Base-by-base conservation (phyloP, 2,797 vertebrate species). In the Thunnus albacares region DNA sequence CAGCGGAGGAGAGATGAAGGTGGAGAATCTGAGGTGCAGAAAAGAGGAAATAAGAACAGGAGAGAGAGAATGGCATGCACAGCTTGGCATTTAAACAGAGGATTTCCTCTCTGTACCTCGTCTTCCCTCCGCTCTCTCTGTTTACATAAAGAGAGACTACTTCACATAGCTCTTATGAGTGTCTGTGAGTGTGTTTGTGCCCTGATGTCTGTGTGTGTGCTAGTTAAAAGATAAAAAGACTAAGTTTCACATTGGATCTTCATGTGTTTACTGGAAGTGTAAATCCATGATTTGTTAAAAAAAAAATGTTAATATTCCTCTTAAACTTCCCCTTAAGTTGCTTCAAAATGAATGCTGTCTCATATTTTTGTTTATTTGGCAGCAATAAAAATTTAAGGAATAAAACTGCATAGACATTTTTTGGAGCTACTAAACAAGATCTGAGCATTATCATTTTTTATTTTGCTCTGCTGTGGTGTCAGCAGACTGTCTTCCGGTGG, bases 61-160 rank as follows among this genome's bases (percentile, higher is more conserved):
- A 69, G 79, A 85, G 81, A 80, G 85, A 88, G 82, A 91, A 88
- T 83, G 87, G 86, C 87, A 85, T 60, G 78, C 81, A 88, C 88
- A 72, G 81, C 82, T 85, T 92, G 91, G 87, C 87, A 87, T 92
- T 91, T 81, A 89, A 84, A 86, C 81, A 87, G 88, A 93, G 92
- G 92, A 93, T 94, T 92, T 92, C 92, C 93, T 93, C 86, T 64
- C 78, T 78, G 84, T 77, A 88, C 86, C 90, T 88, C 61, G 60
- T 92, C 87, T 90, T 90, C 81, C 90, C 87, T 92, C 86, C 65
- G 79, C 84, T 89, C 66, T 43, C 67, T 85, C 80, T 93, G 91
- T 91, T 93, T 91, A 92, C 86, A 87, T 47, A 90, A 89, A 62
- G 80, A 87, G 58, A 63, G 53, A 85, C 83, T 55, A 79, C 81